Percentiles rank a stretch among this genome's conserved stretches.
Conservation (phyloP, 2,888 invertebrate species). For the Ecliptopera silaceata region DNA sequence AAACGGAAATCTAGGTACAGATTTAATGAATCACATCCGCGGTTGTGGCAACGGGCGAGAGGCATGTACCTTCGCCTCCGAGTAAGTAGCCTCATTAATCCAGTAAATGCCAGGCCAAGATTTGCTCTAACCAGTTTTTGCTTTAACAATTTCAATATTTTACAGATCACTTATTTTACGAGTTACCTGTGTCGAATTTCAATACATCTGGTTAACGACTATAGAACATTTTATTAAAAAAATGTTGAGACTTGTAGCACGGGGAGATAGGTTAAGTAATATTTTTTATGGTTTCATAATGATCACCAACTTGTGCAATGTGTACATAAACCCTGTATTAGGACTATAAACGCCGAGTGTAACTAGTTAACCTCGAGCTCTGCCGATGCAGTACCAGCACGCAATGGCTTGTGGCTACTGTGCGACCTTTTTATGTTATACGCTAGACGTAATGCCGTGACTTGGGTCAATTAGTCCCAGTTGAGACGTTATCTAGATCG, state of each 20-base stretch:
- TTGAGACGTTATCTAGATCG: conserved; percentile 46
- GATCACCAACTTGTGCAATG: neutral
- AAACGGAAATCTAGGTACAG: conserved; percentile 73
- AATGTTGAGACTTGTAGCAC: no score
- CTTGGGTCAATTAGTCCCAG: conserved; percentile 51
- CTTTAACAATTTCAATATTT: conserved; percentile 21
- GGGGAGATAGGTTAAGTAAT: no score
- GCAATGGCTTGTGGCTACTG: conserved; percentile 47
- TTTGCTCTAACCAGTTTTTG: conserved; percentile 19
- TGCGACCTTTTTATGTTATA: conserved; percentile 60
- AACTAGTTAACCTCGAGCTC: conserved; percentile 34
- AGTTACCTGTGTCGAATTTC: neutral
- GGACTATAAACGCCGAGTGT: conserved; percentile 15
- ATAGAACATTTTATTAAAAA: no score
- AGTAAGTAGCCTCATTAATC: conserved; percentile 52
- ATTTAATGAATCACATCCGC: conserved; percentile 76
- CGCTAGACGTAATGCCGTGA: conserved; percentile 57
- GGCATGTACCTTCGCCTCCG: conserved; percentile 45
- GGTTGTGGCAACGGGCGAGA: conserved; percentile 54
- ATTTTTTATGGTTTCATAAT: conserved; percentile 11
- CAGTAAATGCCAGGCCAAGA: conserved; percentile 37
- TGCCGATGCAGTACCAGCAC: conserved; percentile 42
- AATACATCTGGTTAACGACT: no score
- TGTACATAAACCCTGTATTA: conserved; percentile 17
- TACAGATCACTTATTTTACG: conserved; percentile 17